These are phyloP conservation scores for Agonopterix arenella DNA, from an alignment of 2,888 invertebrate species.

Conservation along the genomic window DNA sequence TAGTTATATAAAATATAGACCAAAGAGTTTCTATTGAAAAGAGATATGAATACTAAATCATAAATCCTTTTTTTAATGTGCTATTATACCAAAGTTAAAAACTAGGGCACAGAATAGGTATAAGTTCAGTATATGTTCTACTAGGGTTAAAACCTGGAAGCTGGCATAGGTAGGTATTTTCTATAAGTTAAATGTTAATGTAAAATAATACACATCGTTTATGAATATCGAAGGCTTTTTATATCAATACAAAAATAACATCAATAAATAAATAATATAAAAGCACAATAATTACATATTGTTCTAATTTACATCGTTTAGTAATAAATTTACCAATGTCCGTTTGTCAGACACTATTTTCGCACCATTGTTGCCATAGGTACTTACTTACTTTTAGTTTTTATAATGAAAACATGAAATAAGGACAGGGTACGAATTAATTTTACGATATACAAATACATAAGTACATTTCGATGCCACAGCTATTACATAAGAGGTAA, in stretches of 20 bases:
- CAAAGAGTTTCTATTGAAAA: too few relatives aligned
- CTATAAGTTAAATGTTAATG: too few relatives aligned
- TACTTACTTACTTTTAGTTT: neutral
- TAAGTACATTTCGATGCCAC: slow-evolving; percentile 15
- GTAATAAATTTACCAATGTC: slow-evolving; percentile 7
- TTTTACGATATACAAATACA: neutral
- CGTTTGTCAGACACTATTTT: neutral
- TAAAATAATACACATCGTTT: slow-evolving; percentile 21
- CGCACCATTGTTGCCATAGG: too few relatives aligned
- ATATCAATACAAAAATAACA: slow-evolving; percentile 55
- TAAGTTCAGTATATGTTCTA: too few relatives aligned
- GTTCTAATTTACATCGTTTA: slow-evolving; percentile 24
- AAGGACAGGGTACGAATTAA: neutral
- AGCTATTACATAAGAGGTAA: slow-evolving; percentile 12
- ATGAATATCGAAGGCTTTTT: slow-evolving; percentile 34
- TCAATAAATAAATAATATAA: slow-evolving; percentile 65
- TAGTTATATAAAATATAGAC: too few relatives aligned
- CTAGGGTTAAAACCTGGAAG: too few relatives aligned
- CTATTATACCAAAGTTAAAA: too few relatives aligned
- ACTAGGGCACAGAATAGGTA: too few relatives aligned
- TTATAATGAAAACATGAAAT: neutral
- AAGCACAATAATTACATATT: slow-evolving; percentile 48
- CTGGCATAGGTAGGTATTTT: too few relatives aligned
- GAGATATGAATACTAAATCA: too few relatives aligned
- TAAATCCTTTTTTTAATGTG: too few relatives aligned